Percentiles rank a stretch among this genome's conserved stretches.
phyloP scores from a whole-genome alignment of 2,113 vertebrate species.

The Megaptera novaeangliae region DNA sequence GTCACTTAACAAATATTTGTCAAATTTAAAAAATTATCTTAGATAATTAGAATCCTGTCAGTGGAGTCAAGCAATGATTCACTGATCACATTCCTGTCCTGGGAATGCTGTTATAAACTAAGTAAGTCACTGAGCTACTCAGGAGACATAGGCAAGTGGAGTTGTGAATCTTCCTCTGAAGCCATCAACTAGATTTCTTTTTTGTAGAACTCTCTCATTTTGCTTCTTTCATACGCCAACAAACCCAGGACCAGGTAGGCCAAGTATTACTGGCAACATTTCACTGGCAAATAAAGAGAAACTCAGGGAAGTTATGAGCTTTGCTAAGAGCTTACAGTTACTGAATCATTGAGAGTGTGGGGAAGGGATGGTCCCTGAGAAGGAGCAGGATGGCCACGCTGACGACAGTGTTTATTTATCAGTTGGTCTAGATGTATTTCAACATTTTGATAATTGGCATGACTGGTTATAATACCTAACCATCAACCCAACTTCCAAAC shows the following conservation, averaged over 20 bases:
- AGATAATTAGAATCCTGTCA: neutral
- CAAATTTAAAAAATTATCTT: neutral
- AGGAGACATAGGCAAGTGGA: neutral
- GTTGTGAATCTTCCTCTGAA: neutral
- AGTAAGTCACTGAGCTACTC: neutral
- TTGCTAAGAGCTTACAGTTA: neutral
- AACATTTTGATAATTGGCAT: neutral
- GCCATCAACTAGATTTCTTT: neutral
- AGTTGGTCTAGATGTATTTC: neutral
- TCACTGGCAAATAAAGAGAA: neutral
- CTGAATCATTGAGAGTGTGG: neutral
- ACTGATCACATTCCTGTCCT: neutral
- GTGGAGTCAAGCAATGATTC: neutral
- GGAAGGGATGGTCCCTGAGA: accelerated
- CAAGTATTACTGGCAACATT: neutral
- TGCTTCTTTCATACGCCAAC: too few relatives aligned
- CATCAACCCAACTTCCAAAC: neutral
- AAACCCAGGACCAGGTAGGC: neutral
- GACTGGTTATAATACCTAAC: neutral
- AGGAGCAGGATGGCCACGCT: neutral
- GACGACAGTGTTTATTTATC: neutral
- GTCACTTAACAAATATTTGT: neutral
- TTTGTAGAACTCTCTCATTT: neutral
- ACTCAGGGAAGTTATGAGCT: neutral
- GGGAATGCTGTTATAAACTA: neutral